These are phyloP conservation scores for Leistus spinibarbis DNA, from an alignment of 2,888 invertebrate species.

Conservation along the genomic window DNA sequence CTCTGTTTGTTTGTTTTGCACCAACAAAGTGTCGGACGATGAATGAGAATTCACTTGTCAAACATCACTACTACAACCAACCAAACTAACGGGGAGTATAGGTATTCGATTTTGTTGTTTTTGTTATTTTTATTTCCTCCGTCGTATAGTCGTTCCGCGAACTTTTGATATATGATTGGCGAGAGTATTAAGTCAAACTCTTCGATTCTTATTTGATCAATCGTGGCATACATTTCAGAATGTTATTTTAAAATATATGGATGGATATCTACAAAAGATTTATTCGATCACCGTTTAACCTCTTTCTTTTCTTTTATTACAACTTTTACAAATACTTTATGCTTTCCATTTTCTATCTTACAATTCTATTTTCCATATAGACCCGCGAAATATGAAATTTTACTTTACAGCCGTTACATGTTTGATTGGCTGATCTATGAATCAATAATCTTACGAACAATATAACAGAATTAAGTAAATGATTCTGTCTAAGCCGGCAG, in stretches of 20 bases:
- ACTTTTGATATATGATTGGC: not conserved
- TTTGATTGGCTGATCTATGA: no score
- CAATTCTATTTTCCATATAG: no score
- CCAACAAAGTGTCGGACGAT: conserved; percentile 27
- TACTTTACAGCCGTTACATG: no score
- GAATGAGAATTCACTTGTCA: conserved; percentile 35
- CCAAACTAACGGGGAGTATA: not conserved
- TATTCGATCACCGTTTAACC: no score
- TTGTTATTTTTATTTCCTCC: not conserved
- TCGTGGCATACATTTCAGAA: not conserved
- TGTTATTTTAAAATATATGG: not conserved
- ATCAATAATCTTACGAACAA: no score
- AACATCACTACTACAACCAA: conserved; percentile 3
- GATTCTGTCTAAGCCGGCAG: not conserved
- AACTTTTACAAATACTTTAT: no score
- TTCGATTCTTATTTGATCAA: not conserved
- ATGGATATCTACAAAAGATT: no score
- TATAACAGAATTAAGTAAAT: not conserved
- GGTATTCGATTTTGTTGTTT: not conserved
- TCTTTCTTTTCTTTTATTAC: no score
- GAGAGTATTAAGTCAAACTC: not conserved
- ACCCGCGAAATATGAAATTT: no score
- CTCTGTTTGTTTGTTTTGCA: conserved; percentile 36
- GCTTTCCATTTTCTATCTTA: no score
- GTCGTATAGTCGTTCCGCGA: not conserved